Base-by-base conservation (phyloP, 2,113 vertebrate genomes). In the Pelecanoides urinatrix region DNA sequence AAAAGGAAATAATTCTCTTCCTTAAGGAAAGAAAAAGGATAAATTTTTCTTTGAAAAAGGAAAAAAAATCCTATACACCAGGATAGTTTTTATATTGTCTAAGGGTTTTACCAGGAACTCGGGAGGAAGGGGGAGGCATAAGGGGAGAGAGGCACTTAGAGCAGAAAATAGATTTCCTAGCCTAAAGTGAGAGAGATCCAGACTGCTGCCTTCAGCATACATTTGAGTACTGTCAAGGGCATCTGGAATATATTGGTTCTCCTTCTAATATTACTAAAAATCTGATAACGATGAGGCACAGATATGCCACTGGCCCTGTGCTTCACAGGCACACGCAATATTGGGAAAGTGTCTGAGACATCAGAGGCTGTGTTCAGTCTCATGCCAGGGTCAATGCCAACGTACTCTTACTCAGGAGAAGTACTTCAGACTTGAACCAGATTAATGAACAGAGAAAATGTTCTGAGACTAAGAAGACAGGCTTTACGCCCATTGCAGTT, bases 101-200 rank as follows among this genome's bases (percentile, higher is more conserved):
- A 2, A 88, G 44, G 68, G 25, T 67, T 96, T 94, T 84, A 80
- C 67, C 59, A 40, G 78, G 59, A 75, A 20, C 88, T 83, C 14
- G 1, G 75, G 59, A 45, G 47, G 75, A 91, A 84, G n/a, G 36
- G 38, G 58, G 56, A 86, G 44, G 40, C 0, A 0, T 70, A 55
- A 67, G 26, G 50, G 61, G 40, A 80, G 53, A 45, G 71, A 81
- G 34, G 55, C 77, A 95, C 44, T 81, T 72, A 89, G 70, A 89
- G 94, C 68, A 96, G 94, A 95, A 95, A 95, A 97, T 93, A 91
- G 91, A 76, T 95, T 93, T 94, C 65, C 26, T 89, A 47, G 93
- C 93, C 84, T 92, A 10, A 84, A 94, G 84, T 40, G 45, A 92
- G 61, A 92, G 80, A 84, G 95, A 95, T 67, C 68, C 91, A 89